Conservation (phyloP, 2,113 vertebrate genomes). For the Phasianus colchicus region DNA sequence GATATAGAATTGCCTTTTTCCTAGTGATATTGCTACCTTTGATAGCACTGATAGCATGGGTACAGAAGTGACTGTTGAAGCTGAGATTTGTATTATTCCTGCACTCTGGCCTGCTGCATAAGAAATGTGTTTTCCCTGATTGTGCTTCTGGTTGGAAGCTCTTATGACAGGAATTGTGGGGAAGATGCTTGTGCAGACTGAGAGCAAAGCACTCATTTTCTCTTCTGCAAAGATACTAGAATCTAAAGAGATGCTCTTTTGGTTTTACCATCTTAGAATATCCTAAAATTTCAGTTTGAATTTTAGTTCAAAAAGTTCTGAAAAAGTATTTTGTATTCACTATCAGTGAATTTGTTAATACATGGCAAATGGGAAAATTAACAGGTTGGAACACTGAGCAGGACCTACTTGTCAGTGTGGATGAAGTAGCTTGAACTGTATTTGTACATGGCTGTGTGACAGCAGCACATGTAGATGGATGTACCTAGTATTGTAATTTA, state of each 20-base stretch:
- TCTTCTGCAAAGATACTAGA: constrained; percentile 7
- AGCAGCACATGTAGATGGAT: neutral
- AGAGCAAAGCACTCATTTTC: neutral
- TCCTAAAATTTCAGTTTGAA: neutral
- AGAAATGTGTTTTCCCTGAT: constrained; percentile 14
- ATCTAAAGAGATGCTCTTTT: constrained; percentile 8
- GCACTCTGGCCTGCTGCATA: constrained; percentile 19
- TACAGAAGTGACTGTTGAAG: neutral
- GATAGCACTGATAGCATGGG: neutral
- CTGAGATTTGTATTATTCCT: constrained; percentile 25
- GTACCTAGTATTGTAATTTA: neutral
- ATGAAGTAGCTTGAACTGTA: neutral
- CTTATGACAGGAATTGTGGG: constrained; percentile 7
- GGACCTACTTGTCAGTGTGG: neutral
- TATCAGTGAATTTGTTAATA: neutral
- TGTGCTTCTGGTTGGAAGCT: neutral
- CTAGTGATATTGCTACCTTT: neutral
- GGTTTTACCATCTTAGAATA: neutral
- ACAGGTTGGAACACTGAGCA: neutral
- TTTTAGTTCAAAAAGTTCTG: neutral
- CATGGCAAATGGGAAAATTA: neutral
- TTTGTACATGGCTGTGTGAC: neutral
- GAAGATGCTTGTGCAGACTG: neutral
- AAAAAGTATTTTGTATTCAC: neutral
- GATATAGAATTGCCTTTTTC: constrained; percentile 17